Conservation (phyloP, 2,797 vertebrate genomes). For the Naso thynnoides region DNA sequence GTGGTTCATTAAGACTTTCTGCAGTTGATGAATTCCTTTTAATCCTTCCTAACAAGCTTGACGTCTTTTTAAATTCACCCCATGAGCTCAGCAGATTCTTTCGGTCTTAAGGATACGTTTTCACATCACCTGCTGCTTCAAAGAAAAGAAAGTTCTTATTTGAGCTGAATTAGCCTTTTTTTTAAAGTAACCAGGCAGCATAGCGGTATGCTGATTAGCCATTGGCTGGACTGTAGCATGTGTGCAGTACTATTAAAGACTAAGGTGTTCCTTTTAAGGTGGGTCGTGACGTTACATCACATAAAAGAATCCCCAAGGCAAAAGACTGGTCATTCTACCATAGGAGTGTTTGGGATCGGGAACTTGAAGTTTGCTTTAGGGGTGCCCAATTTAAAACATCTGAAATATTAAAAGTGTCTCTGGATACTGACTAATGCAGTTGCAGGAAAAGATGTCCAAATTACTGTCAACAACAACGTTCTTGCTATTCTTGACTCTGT, state of each 20-base stretch:
- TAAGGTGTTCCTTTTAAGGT: constrained; percentile 4
- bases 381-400: constrained; percentile 16
- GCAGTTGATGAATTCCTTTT: constrained; percentile 17
- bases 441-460: constrained; percentile 53
- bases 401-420: background rate
- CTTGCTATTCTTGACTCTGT: constrained; percentile 56
- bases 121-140: constrained; percentile 46
- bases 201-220: constrained; percentile 1
- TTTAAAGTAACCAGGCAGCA: constrained; percentile 4
- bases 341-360: too few species aligned
- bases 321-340: too few species aligned
- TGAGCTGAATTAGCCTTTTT: constrained; percentile 38
- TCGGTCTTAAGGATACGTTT: background rate
- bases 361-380: background rate
- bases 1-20: constrained; percentile 47
- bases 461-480: constrained; percentile 14
- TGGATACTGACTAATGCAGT: background rate
- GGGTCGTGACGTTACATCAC: constrained; percentile 9
- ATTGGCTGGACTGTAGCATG: constrained; percentile 9
- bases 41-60: constrained; percentile 52
- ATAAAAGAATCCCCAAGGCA: constrained; percentile 5
- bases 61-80: constrained; percentile 20
- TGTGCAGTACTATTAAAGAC: background rate
- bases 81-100: background rate
- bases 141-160: constrained; percentile 50